These are phyloP conservation scores for Callionymus lyra DNA, from an alignment of 2,113 vertebrate genomes.

Conservation along the genomic window DNA sequence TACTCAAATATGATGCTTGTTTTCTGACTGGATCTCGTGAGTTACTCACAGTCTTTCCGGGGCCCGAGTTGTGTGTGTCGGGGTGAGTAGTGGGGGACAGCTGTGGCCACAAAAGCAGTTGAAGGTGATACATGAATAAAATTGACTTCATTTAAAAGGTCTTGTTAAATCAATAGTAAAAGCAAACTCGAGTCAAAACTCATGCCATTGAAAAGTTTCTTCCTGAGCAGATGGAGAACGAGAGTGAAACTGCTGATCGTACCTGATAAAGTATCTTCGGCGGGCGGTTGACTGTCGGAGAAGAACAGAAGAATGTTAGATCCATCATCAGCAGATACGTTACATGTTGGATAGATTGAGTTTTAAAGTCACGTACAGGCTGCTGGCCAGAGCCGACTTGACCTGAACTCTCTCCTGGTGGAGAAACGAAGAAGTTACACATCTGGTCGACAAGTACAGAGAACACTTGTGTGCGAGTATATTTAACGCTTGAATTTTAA, in stretches of 20 bases:
- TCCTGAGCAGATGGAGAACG: constrained; percentile 3
- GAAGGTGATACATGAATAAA: background rate
- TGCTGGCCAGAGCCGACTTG: constrained; percentile 77
- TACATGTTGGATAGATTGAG: too few species aligned
- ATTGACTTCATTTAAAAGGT: too few species aligned
- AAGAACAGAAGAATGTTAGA: background rate
- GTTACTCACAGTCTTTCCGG: constrained; percentile 70
- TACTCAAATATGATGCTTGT: background rate
- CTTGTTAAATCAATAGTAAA: too few species aligned
- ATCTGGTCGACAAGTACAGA: too few species aligned
- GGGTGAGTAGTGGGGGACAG: constrained; percentile 52
- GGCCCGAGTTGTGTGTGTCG: constrained; percentile 58
- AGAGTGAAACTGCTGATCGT: constrained; percentile 20
- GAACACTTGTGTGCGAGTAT: too few species aligned
- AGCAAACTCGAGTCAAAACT: too few species aligned
- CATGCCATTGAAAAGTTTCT: too few species aligned
- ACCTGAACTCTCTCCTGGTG: constrained; percentile 82
- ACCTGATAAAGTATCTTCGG: constrained; percentile 57
- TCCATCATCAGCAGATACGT: background rate
- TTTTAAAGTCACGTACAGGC: constrained; percentile 76
- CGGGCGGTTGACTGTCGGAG: constrained; percentile 41
- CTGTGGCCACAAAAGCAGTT: constrained; percentile 38
- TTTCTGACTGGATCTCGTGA: background rate
- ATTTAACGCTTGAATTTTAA: too few species aligned
- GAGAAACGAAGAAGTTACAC: too few species aligned